These are phyloP conservation scores for Falco naumanni DNA, from an alignment of 2,797 vertebrate species.

Conservation along the genomic window DNA sequence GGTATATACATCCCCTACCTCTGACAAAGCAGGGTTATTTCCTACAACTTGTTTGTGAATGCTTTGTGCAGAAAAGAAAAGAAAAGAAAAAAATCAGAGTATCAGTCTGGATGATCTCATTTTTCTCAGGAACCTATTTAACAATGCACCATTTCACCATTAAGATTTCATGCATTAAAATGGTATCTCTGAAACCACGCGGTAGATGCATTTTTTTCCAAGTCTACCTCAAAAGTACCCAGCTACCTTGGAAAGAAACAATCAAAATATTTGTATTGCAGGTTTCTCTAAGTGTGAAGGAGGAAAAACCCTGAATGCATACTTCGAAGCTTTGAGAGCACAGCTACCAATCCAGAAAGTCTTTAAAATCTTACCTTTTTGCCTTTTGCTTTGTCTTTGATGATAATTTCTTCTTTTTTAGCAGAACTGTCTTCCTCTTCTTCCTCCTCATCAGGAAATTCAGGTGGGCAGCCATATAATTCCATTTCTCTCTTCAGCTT, in stretches of 20 bases:
- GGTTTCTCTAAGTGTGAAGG: not conserved
- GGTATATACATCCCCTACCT: not conserved
- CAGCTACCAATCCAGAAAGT: not conserved
- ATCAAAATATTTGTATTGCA: too few relatives aligned
- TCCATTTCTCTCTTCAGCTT: constrained; percentile 98
- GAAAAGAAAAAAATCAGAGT: not conserved
- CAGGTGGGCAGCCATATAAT: constrained; percentile 92
- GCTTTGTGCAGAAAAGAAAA: not conserved
- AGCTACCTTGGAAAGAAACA: not conserved
- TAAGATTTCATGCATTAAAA: not conserved
- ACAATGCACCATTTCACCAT: not conserved
- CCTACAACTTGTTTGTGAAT: not conserved
- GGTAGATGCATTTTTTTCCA: not conserved
- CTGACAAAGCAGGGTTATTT: not conserved
- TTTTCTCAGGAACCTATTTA: not conserved
- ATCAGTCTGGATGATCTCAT: not conserved
- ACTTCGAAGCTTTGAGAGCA: not conserved
- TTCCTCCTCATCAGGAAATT: constrained; percentile 93
- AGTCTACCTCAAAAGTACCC: not conserved
- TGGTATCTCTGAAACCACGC: not conserved
- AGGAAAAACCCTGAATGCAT: not conserved
- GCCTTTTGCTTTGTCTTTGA: constrained; percentile 96
- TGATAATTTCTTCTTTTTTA: constrained; percentile 81
- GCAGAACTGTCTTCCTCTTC: constrained; percentile 85
- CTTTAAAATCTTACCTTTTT: constrained; percentile 85